Conservation (phyloP, 2,797 vertebrate genomes). For the Acanthis flammea region DNA sequence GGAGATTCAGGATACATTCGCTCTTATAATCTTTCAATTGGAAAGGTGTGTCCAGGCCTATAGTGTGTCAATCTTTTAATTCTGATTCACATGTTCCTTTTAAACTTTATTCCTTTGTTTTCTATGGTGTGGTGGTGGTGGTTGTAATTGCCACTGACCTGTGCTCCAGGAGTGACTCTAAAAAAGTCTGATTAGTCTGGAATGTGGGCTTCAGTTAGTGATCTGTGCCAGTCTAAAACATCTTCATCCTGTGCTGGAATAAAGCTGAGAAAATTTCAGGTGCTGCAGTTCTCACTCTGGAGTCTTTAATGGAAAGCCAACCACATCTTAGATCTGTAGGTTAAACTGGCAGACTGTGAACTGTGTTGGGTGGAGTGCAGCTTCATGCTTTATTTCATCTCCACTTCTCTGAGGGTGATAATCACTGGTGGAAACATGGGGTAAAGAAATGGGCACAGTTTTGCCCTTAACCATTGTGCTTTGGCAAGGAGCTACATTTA, state of each 20-base stretch:
- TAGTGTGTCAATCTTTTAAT: background rate
- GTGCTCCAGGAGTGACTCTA: background rate
- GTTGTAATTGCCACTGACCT: rapidly evolving
- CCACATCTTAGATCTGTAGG: background rate
- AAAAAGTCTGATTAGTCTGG: rapidly evolving
- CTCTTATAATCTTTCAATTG: background rate
- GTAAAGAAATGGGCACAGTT: background rate
- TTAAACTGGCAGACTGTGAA: background rate
- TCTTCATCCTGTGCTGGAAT: background rate
- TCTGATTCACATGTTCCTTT: background rate
- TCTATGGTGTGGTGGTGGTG: rapidly evolving
- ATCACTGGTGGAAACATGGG: background rate
- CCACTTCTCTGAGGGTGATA: background rate
- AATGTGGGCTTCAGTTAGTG: background rate
- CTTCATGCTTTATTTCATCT: background rate
- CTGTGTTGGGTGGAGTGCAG: background rate
- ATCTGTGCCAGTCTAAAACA: background rate
- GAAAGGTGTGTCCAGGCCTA: background rate
- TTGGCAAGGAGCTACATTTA: background rate
- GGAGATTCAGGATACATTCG: background rate
- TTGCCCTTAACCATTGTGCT: background rate
- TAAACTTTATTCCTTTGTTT: background rate
- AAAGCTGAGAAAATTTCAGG: background rate
- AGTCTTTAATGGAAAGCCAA: background rate
- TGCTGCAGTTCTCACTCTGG: background rate